A percentile compares a stretch with the other conserved stretches of the same genome.
phyloP scores from a whole-genome alignment of 2,888 invertebrate genomes.

The Euproctis similis region DNA sequence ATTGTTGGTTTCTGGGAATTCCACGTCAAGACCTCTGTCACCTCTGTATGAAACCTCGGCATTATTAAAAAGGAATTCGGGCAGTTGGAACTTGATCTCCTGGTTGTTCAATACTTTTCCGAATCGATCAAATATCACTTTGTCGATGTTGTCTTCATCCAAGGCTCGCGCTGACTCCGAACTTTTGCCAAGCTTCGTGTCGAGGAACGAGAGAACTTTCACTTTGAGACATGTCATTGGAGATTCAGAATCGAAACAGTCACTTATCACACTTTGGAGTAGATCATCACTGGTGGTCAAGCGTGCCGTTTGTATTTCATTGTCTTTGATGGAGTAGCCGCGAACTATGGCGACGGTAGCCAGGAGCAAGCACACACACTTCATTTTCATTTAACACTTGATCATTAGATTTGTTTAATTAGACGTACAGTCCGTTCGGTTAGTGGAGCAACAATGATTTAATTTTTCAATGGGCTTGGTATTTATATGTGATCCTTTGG shows the following conservation, averaged over 20 bases:
- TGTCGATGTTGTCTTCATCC: slow-evolving; percentile 79
- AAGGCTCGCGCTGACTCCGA: slow-evolving; percentile 78
- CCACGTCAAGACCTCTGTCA: slow-evolving; percentile 79
- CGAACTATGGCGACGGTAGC: slow-evolving; percentile 67
- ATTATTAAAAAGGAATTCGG: slow-evolving; percentile 81
- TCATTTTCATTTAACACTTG: slow-evolving; percentile 58
- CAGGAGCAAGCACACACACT: slow-evolving; percentile 71
- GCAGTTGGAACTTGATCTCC: slow-evolving; percentile 83
- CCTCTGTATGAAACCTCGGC: slow-evolving; percentile 81
- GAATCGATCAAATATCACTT: slow-evolving; percentile 83
- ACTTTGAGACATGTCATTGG: slow-evolving; percentile 84
- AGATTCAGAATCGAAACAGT: slow-evolving; percentile 80
- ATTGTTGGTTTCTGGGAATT: slow-evolving; percentile 67
- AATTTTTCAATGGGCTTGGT: slow-evolving; percentile 80
- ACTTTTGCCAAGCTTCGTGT: slow-evolving; percentile 79
- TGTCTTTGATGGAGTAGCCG: slow-evolving; percentile 71
- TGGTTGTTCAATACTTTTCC: slow-evolving; percentile 83
- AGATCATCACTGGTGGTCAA: slow-evolving; percentile 81
- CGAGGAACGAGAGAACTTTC: slow-evolving; percentile 85
- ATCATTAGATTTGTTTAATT: slow-evolving; percentile 67
- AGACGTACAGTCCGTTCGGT: slow-evolving; percentile 60
- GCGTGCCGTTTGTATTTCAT: slow-evolving; percentile 72
- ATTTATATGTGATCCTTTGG: slow-evolving; percentile 77
- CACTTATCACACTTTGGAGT: slow-evolving; percentile 81
- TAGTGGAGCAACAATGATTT: slow-evolving; percentile 74